phyloP scores from a whole-genome alignment of 2,888 invertebrate species.

The Tinea pellionella region DNA sequence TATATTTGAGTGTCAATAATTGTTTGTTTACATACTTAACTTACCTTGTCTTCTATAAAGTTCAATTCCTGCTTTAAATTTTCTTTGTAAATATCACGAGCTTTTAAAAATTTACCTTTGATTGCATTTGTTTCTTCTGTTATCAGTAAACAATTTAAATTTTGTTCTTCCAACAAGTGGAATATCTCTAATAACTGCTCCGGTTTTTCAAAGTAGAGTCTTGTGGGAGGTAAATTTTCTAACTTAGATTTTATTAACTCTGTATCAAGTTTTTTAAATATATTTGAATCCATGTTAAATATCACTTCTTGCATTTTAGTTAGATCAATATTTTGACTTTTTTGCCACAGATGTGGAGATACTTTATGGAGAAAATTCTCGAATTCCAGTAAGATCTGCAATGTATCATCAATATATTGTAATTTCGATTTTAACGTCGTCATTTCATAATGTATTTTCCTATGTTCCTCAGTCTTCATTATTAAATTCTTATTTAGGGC shows the following conservation, averaged over 20 bases:
- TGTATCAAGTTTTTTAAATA: conserved; percentile 38
- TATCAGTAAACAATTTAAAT: conserved; percentile 53
- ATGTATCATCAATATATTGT: conserved; percentile 52
- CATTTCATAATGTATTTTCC: conserved; percentile 47
- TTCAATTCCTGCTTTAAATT: conserved; percentile 38
- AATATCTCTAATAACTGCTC: conserved; percentile 45
- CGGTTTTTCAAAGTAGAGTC: conserved; percentile 47
- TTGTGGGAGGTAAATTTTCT: conserved; percentile 34
- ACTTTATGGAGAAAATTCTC: conserved; percentile 53
- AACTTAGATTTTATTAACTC: conserved; percentile 31
- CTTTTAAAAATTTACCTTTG: conserved; percentile 49
- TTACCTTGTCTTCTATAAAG: conserved; percentile 46
- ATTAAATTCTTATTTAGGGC: conserved; percentile 43
- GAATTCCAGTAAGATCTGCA: conserved; percentile 50
- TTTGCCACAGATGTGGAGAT: conserved; percentile 54
- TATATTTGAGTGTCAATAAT: background rate
- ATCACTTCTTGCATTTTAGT: conserved; percentile 36
- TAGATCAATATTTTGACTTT: conserved; percentile 35
- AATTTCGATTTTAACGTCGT: conserved; percentile 52
- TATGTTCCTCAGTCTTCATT: conserved; percentile 48
- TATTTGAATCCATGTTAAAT: conserved; percentile 38
- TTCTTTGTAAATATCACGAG: conserved; percentile 34
- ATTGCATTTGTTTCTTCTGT: conserved; percentile 50
- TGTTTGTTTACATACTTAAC: background rate
- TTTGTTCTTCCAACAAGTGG: conserved; percentile 49